Evolutionary conservation across 2,797 vertebrate genomes (phyloP).

Genomic region (Anas bahamensis): DNA sequence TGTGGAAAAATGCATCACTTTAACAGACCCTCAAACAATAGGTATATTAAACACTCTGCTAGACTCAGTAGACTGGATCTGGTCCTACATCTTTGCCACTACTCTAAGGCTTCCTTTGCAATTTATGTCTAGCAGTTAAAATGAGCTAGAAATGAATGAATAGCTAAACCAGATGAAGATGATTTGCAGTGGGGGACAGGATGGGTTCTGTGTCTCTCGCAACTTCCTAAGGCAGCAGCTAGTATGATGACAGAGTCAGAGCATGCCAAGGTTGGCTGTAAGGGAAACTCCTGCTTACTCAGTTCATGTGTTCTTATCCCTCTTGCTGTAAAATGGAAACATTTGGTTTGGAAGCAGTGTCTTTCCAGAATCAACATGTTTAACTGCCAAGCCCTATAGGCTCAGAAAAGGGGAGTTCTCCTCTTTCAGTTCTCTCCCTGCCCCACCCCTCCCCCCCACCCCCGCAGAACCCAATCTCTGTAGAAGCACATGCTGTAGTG

Average conservation of each 20-base stretch:
- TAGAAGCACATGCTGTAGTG: not conserved
- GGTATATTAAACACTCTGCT: not conserved
- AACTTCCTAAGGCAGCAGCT: not conserved
- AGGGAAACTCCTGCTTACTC: not conserved
- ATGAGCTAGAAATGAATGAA: constrained; percentile 8
- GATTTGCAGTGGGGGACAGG: not conserved
- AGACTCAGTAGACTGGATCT: not conserved
- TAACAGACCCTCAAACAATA: not conserved
- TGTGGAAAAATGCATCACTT: not conserved
- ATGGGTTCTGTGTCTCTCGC: not conserved
- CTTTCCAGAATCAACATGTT: not conserved
- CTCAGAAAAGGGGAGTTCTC: not conserved
- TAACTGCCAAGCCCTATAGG: not conserved
- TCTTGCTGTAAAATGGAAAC: not conserved
- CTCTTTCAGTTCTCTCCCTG: not conserved
- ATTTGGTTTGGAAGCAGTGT: not conserved
- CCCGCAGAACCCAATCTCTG: not conserved
- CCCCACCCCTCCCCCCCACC: too few species aligned
- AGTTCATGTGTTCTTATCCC: not conserved
- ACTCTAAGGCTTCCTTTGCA: not conserved
- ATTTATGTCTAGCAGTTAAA: constrained; percentile 1
- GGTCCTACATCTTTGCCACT: not conserved
- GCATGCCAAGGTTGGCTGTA: not conserved
- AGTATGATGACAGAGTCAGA: not conserved
- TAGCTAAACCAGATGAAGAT: constrained; percentile 7